Base-by-base conservation (phyloP, 2,888 invertebrate species). In the Rhingia campestris region DNA sequence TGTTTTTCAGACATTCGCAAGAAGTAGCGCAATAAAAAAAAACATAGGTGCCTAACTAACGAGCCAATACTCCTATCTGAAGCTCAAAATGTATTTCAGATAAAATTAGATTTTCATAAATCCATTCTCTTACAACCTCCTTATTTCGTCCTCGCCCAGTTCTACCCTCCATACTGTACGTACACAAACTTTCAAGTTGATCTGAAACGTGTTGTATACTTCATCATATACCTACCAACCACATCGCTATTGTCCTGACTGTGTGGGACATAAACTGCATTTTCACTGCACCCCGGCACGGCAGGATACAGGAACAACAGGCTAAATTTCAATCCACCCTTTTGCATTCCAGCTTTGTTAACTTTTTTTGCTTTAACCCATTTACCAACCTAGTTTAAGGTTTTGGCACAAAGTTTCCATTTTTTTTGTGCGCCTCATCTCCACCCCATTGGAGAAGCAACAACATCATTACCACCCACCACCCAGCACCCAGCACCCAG, bases 321-420 rank as follows among this genome's bases (percentile, higher is more conserved):
- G 69, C 56, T 4, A 49, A 59, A 49, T 54, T 72, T 5, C 30
- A 33, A 22, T 32, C 54, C 41, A n/a, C 63, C 39, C 54, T n/a
- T 54, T 6, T 10, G 6, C 30, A 35, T 9, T 4, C 32, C 22
- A 6, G 7, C 12, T 14, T 14, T 30, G 10, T 14, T 41, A 14
- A 4, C 32, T 14, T 49, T 41, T 32, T 51, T 32, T 30, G 37
- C 9, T 33, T 51, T n/a, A 39, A 39, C 30, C 47, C 51, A 45
- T 64, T 51, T 53, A 56, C 39, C 72, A 76, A 76, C 66, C 66
- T 37, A 66, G 54, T 76, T 74, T 73, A 73, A 56, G 58, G 63
- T 73, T 79, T 79, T 79, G 82, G 82, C 77, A 67, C 82, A 82
- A 73, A 72, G 51, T 82, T 77, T 22, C 14, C 59, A 64, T 75